phyloP scores from a whole-genome alignment of 2,113 vertebrate genomes.

The Cardinalis cardinalis region DNA sequence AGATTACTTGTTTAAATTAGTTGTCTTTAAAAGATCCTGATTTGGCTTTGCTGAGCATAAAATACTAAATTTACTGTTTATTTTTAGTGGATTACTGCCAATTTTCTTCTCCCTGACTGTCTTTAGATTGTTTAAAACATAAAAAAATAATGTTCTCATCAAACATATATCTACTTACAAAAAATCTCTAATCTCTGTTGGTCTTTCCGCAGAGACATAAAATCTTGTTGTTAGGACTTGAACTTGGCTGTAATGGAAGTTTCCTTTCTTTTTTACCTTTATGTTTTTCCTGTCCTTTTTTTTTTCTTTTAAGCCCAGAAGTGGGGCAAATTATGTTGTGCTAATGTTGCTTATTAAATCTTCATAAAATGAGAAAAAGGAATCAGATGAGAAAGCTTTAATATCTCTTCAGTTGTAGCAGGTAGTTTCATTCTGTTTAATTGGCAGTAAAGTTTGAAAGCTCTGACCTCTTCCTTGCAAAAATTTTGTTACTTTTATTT shows the following conservation, averaged over 20 bases:
- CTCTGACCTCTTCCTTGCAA: not conserved
- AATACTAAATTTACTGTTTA: conserved; percentile 57
- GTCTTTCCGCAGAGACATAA: conserved; percentile 38
- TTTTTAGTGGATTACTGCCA: conserved; percentile 61
- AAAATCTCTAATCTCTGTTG: conserved; percentile 41
- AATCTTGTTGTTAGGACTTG: conserved; percentile 40
- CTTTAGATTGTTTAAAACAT: conserved; percentile 52
- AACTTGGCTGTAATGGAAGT: conserved; percentile 37
- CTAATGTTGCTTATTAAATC: not conserved
- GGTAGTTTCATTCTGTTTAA: not conserved
- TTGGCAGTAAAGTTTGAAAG: not conserved
- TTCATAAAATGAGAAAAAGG: not conserved
- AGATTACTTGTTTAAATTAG: conserved; percentile 44
- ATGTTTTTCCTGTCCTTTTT: not conserved
- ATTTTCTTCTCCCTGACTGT: not conserved
- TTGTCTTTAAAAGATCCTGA: conserved; percentile 60
- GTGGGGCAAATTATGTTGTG: not conserved
- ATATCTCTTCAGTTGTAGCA: not conserved
- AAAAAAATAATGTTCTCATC: conserved; percentile 33
- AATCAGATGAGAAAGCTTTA: not conserved
- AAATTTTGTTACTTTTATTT: not conserved
- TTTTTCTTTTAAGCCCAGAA: not conserved
- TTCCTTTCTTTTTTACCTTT: conserved; percentile 12
- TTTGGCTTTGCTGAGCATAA: conserved; percentile 48
- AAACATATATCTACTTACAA: conserved; percentile 51